Conservation (phyloP, 2,113 vertebrate species). For the Nothobranchius furzeri region DNA sequence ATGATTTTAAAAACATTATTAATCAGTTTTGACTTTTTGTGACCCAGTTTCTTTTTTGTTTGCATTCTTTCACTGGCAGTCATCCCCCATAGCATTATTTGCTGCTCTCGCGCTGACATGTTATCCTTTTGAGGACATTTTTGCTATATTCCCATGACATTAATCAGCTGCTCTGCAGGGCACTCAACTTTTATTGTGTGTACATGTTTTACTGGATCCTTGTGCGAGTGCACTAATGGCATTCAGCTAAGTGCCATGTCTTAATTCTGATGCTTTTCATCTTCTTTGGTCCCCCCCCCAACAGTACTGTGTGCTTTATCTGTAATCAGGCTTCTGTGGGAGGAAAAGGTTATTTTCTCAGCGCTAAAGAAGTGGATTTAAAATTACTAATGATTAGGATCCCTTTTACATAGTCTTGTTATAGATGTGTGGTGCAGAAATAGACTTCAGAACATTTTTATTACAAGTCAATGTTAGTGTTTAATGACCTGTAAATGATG, state of each 20-base stretch:
- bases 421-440: not conserved
- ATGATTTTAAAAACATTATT: slow-evolving; percentile 19
- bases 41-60: slow-evolving; percentile 26
- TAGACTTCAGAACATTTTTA: not conserved
- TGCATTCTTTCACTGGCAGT: slow-evolving; percentile 31
- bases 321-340: slow-evolving; percentile 16
- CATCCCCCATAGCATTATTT: slow-evolving; percentile 22
- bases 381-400: not conserved
- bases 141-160: slow-evolving; percentile 56
- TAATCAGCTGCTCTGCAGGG: slow-evolving; percentile 43
- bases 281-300: slow-evolving; percentile 2
- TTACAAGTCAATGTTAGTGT: not conserved
- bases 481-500: not conserved
- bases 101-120: slow-evolving; percentile 22
- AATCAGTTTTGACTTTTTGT: not conserved
- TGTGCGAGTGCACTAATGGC: slow-evolving; percentile 24
- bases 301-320: not conserved
- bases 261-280: slow-evolving; percentile 27
- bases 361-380: slow-evolving; percentile 3
- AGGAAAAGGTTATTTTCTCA: slow-evolving; percentile 38
- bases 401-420: not conserved
- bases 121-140: slow-evolving; percentile 40
- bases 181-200: slow-evolving; percentile 38
- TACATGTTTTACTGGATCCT: slow-evolving; percentile 20
- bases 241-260: slow-evolving; percentile 48